Conservation (phyloP, 2,888 invertebrate genomes). For the Melinopterus prodromus region DNA sequence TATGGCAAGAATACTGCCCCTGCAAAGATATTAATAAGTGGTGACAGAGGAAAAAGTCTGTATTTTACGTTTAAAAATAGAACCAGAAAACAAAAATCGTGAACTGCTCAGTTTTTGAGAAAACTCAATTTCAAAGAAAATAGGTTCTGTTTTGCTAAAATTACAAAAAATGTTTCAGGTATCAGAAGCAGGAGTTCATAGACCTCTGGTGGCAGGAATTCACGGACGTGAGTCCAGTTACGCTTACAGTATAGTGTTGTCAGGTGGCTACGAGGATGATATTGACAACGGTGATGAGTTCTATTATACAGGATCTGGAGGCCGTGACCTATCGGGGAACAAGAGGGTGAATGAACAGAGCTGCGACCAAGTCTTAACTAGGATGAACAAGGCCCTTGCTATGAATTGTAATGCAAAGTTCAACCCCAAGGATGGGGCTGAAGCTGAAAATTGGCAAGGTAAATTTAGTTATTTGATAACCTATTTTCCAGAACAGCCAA, state of each 20-base stretch:
- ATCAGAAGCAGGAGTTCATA: constrained; percentile 83
- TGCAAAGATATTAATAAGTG: too few relatives aligned
- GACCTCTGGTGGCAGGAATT: constrained; percentile 85
- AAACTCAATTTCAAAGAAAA: not conserved
- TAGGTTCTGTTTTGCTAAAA: constrained; percentile 25
- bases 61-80: too few relatives aligned
- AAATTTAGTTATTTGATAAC: not conserved
- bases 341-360: constrained; percentile 83
- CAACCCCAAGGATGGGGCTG: constrained; percentile 70
- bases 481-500: too few relatives aligned
- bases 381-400: constrained; percentile 83
- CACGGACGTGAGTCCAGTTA: constrained; percentile 81
- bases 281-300: constrained; percentile 82
- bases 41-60: too few relatives aligned
- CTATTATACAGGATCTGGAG: constrained; percentile 85
- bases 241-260: constrained; percentile 82
- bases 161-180: constrained; percentile 64
- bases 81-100: not conserved
- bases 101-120: not conserved
- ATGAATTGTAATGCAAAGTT: constrained; percentile 79
- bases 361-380: constrained; percentile 78
- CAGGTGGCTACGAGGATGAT: constrained; percentile 88
- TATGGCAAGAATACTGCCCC: too few relatives aligned
- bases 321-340: constrained; percentile 83
- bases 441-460: constrained; percentile 73